Conservation (phyloP, 2,888 invertebrate genomes). For the Neoitamus cyanurus region DNA sequence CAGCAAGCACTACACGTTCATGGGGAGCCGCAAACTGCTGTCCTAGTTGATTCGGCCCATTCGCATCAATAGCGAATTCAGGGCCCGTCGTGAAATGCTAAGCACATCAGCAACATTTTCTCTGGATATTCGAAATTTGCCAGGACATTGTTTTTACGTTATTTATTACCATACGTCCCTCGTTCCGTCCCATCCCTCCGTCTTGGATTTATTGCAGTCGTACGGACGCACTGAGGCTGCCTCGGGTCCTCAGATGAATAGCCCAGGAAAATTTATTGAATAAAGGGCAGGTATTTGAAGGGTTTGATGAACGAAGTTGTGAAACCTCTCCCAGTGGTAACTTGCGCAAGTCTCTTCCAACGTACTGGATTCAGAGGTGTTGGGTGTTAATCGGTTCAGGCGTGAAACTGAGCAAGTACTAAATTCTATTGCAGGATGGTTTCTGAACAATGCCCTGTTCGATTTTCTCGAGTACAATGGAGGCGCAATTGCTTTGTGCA, state of each 20-base stretch:
- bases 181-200: not conserved
- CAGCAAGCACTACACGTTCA: not conserved
- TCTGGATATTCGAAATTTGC: conserved; percentile 29
- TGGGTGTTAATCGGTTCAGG: not conserved
- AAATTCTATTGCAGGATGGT: not conserved
- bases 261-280: not conserved
- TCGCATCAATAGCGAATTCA: conserved; percentile 22
- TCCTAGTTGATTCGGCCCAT: not conserved
- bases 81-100: conserved; percentile 13
- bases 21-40: not conserved
- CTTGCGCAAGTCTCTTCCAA: not conserved
- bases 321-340: not conserved
- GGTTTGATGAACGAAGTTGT: not conserved
- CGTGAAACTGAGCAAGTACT: not conserved
- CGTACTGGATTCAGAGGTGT: not conserved
- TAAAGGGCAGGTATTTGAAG: not conserved
- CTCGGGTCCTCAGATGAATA: not conserved
- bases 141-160: conserved; percentile 33
- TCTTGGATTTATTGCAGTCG: not conserved
- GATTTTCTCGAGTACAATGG: not conserved
- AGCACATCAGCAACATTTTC: conserved; percentile 29
- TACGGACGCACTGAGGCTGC: not conserved
- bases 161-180: conserved; percentile 12
- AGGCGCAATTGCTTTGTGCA: not conserved
- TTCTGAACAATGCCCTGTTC: not conserved